Conservation (phyloP, 2,888 invertebrate genomes). For the Ormyrus rosae region DNA sequence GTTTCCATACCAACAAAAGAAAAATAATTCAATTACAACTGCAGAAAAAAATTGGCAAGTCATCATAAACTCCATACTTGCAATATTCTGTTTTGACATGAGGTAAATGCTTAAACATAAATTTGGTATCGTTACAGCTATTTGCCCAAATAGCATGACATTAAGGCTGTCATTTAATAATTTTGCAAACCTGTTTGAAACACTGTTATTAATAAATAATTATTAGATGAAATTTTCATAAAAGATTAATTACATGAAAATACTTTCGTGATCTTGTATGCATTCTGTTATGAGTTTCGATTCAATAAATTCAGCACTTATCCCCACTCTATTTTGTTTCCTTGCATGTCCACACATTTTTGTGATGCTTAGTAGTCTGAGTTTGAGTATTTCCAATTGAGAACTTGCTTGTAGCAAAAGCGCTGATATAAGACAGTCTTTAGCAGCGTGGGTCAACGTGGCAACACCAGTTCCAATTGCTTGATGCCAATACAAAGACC, state of each 20-base stretch:
- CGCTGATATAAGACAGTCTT: slow-evolving; percentile 65
- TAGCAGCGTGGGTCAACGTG: slow-evolving; percentile 61
- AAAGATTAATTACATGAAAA: slow-evolving; percentile 48
- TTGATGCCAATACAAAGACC: slow-evolving; percentile 59
- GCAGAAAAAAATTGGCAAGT: slow-evolving; percentile 54
- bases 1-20: slow-evolving; percentile 57
- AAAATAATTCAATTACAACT: slow-evolving; percentile 55
- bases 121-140: slow-evolving; percentile 54
- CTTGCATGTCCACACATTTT: neutral
- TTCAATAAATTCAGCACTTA: neutral
- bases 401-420: slow-evolving; percentile 63
- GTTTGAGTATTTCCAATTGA: slow-evolving; percentile 66
- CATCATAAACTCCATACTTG: slow-evolving; percentile 52
- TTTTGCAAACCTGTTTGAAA: slow-evolving; percentile 37
- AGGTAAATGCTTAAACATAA: slow-evolving; percentile 54
- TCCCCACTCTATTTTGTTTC: neutral
- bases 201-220: neutral
- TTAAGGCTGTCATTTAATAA: slow-evolving; percentile 47
- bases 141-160: slow-evolving; percentile 54
- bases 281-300: slow-evolving; percentile 43
- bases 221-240: neutral
- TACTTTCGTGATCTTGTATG: slow-evolving; percentile 51
- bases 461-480: slow-evolving; percentile 54
- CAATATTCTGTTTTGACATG: slow-evolving; percentile 44
- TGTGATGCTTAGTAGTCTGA: slow-evolving; percentile 56